Base-by-base conservation (phyloP, 1,140 invertebrate genomes). In the Bombus superbus region DNA sequence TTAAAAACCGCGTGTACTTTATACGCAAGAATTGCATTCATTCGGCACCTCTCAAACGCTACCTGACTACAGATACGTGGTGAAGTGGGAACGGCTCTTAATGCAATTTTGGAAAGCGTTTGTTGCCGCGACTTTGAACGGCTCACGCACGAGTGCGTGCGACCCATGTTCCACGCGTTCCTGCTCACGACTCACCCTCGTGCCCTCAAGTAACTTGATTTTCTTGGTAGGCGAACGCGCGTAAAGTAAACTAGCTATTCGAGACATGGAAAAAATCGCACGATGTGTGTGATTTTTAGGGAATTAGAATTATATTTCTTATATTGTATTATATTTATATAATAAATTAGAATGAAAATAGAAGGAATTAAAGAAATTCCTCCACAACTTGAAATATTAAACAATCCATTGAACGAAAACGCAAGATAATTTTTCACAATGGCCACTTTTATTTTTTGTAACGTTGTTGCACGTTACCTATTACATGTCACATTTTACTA, bases 21-120 rank as follows among this genome's bases (percentile, higher is more conserved):
- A 38, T 72, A 79, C 76, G 78, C 28, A 81, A 85, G 87, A 86
- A 85, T 83, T 38, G 87, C 73, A 77, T 85, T 68, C 73, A 78
- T 85, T 88, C 79, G 84, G 79, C 59, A 81, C 84, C 68, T 85
- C 79, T 81, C 71, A 81, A 81, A 85, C 84, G 83, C 76, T 85
- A 80, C 77, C 83, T 85, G 83, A 80, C 84, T 85, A 72, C 84
- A 62, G 69, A 85, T 81, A 81, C 84, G 84, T 40, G 78, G 69
- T 81, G 71, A 81, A 85, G 79, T 85, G 77, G 83, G 68, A 80
- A 44, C 47, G 38, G 35, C 84, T 81, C 79, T 85, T 73, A 68
- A 85, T 40, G 84, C 79, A 81, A 85, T 81, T 85, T 85, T 85
- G 59, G 84, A 81, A 81, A 66, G 78, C 84, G 78, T 85, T 85